Conservation (phyloP, 2,113 vertebrate species). For the Empidonax traillii region DNA sequence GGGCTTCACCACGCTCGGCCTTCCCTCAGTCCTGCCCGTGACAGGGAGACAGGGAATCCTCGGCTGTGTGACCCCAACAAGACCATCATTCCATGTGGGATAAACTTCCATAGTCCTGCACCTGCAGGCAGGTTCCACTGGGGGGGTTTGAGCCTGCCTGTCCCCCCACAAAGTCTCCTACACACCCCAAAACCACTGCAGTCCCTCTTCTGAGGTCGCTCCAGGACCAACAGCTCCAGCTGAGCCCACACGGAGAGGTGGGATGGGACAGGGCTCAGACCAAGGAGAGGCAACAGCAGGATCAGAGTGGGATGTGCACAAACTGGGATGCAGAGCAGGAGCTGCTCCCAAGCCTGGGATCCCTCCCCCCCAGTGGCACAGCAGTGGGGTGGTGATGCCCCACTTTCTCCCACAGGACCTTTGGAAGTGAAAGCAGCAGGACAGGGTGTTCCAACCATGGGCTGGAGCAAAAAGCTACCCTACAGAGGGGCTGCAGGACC, state of each 20-base stretch:
- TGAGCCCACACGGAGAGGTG: fast-evolving
- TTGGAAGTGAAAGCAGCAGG: fast-evolving
- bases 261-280: neutral
- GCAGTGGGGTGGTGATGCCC: fast-evolving
- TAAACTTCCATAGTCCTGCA: neutral
- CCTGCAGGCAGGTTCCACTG: neutral
- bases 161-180: neutral
- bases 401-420: fast-evolving
- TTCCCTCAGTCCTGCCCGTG: fast-evolving
- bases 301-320: fast-evolving
- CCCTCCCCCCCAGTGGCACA: neutral
- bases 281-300: fast-evolving
- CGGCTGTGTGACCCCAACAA: fast-evolving
- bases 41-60: neutral
- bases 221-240: neutral
- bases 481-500: neutral
- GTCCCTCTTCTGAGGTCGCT: fast-evolving
- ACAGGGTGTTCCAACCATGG: fast-evolving
- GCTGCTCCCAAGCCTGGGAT: neutral
- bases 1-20: fast-evolving
- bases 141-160: neutral
- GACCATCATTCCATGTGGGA: fast-evolving
- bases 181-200: neutral
- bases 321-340: neutral
- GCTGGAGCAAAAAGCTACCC: neutral